Base-by-base conservation (phyloP, 2,797 vertebrate genomes). In the Nasua narica region DNA sequence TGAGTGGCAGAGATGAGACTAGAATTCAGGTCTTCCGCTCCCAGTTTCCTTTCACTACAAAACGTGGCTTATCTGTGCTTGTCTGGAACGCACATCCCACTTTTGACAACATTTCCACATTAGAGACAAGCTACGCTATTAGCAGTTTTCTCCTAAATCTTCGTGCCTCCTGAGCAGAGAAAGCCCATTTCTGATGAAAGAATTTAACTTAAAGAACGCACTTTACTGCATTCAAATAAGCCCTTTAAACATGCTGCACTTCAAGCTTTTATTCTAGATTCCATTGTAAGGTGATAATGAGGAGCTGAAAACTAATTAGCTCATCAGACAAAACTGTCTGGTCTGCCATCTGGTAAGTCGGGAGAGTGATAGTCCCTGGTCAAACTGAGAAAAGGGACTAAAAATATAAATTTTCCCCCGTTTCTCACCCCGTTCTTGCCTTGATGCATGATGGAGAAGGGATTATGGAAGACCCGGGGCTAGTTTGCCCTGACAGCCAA, bases 261-360 rank as follows among this genome's bases (percentile, higher is more conserved):
- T 94, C 18, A 77, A 91, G 96, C 82, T 95, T 95, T 97, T 96
- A 95, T 94, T 92, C 91, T 78, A 91, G 97, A 94, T 92, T 94
- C 92, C 58, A 87, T 94, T 94, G 97, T 93, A 95, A 97, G 90
- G 97, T 98, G 97, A 98, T 96, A 97, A 98, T 96, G 96, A 96
- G 97, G 95, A 96, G 96, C 95, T 95, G 96, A 90, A 95, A 96
- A 91, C 96, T 95, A 98, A 98, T 97, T 96, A 97, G 95, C 95
- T 97, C 97, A 95, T 98, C 97, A 97, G 96, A 96, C 90, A 83
- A 91, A 96, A 82, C 92, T 97, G 97, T 97, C 97, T 97, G 86
- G 87, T 72, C 83, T 11, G 50, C 97, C 97, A 97, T 98, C 98
- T 98, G 98, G 92, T 2, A 19, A 84, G 92, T 83, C 88, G 97